Percentiles rank a stretch among this genome's conserved stretches.
Evolutionary conservation across 2,797 vertebrate species (phyloP).

Genomic region (Gastrophryne carolinensis): DNA sequence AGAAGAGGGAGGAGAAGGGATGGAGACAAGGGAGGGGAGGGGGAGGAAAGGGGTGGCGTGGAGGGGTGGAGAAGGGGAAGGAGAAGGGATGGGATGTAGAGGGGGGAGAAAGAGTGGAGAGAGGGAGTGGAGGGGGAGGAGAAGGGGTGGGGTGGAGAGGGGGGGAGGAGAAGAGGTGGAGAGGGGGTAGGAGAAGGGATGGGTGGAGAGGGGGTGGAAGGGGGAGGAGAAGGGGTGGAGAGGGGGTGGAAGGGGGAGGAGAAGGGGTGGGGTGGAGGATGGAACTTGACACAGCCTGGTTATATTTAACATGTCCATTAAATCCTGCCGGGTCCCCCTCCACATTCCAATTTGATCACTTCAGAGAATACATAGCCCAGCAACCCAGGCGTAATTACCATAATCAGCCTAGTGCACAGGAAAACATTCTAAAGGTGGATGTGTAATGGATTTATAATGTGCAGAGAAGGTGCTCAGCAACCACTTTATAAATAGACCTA

Average conservation of each 20-base stretch:
- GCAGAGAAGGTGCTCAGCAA: neutral
- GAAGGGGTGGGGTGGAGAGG: too few species aligned
- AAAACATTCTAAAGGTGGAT: slow-evolving; percentile 22
- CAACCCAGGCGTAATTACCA: slow-evolving; percentile 16
- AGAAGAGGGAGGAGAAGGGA: too few species aligned
- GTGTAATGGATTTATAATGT: slow-evolving; percentile 43
- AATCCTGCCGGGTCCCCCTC: neutral
- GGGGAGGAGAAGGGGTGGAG: too few species aligned
- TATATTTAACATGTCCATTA: neutral
- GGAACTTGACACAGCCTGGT: neutral
- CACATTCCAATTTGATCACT: slow-evolving; percentile 15
- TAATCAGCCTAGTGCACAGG: slow-evolving; percentile 28
- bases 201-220: too few species aligned
- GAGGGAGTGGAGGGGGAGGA: too few species aligned
- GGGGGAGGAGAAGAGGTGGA: too few species aligned
- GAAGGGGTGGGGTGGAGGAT: neutral
- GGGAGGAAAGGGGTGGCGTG: too few species aligned
- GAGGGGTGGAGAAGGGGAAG: too few species aligned
- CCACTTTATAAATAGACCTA: slow-evolving; percentile 31
- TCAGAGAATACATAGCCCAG: neutral
- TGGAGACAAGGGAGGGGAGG: too few species aligned
- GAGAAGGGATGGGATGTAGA: too few species aligned
- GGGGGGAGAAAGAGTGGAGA: too few species aligned
- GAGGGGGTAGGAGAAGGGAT: too few species aligned
- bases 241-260: neutral